A percentile compares a stretch with the other conserved stretches of the same genome.
These are phyloP conservation scores for Frankliniella fusca DNA, from an alignment of 2,888 invertebrate species.

Conservation along the genomic window DNA sequence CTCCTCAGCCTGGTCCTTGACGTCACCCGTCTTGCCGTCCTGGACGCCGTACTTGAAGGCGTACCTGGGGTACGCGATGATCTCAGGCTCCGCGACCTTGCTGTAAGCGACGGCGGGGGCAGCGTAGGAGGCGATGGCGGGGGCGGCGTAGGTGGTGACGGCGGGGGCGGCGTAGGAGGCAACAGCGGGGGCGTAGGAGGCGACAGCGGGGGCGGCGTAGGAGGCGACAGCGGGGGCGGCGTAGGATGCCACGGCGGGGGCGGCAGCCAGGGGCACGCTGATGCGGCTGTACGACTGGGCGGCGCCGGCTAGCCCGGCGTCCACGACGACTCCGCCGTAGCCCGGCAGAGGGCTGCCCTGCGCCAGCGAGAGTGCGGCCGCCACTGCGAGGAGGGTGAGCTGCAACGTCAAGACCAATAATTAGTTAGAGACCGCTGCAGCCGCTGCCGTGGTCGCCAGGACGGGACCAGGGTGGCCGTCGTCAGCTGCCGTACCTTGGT, in stretches of 20 bases:
- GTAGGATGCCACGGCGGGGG: background rate
- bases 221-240: background rate
- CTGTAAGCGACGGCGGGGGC: background rate
- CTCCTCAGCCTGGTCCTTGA: constrained; percentile 66
- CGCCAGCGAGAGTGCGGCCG: background rate
- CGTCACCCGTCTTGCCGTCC: constrained; percentile 67
- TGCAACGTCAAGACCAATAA: background rate
- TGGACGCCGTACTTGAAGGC: constrained; percentile 67
- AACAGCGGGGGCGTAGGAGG: background rate
- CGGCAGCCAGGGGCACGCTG: background rate
- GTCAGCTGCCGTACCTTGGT: background rate
- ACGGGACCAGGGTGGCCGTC: background rate
- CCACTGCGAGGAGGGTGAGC: background rate
- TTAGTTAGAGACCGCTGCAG: background rate
- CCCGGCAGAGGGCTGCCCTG: background rate
- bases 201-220: background rate
- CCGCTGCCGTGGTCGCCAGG: background rate
- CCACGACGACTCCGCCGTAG: background rate
- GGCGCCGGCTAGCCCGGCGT: background rate
- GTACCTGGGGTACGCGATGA: constrained; percentile 49
- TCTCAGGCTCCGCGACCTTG: background rate
- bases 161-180: constrained; percentile 4
- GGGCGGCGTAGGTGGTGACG: background rate
- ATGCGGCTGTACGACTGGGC: background rate
- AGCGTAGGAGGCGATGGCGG: background rate